Conservation (phyloP, 2,797 vertebrate genomes). For the Rhyacichthys aspro region DNA sequence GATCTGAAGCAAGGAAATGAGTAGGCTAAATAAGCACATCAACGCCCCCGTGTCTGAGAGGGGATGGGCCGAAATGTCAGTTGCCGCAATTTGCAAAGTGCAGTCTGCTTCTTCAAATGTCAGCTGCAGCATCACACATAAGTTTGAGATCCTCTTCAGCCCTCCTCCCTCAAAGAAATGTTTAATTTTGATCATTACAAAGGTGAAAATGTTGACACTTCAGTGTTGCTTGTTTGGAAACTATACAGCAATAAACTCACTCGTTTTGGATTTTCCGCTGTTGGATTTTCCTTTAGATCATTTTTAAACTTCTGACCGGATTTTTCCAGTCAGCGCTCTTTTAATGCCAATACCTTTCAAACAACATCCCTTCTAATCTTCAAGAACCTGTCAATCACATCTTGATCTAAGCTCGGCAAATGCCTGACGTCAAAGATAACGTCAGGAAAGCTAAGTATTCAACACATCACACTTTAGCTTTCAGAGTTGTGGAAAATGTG, state of each 20-base stretch:
- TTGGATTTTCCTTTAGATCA: background rate
- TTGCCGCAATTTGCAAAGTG: constrained; percentile 40
- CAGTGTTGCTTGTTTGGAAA: background rate
- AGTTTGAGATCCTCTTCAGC: constrained; percentile 21
- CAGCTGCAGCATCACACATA: constrained; percentile 48
- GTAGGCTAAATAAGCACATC: constrained; percentile 14
- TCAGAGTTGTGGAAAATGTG: constrained; percentile 55
- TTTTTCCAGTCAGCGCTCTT: constrained; percentile 14
- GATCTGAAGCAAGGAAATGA: background rate
- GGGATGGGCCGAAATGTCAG: constrained; percentile 51
- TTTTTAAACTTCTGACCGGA: constrained; percentile 14
- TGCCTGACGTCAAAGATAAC: constrained; percentile 1
- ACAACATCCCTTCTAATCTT: constrained; percentile 29
- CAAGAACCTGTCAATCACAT: constrained; percentile 23
- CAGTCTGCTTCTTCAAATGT: constrained; percentile 58
- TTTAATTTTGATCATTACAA: constrained; percentile 33
- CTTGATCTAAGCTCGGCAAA: constrained; percentile 14
- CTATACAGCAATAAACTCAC: background rate
- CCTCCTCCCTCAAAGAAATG: constrained; percentile 17
- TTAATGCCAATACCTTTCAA: constrained; percentile 23
- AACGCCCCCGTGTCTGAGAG: constrained; percentile 26
- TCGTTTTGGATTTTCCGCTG: constrained; percentile 1
- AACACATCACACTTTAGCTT: constrained; percentile 34
- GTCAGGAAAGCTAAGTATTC: constrained; percentile 31
- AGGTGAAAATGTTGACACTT: background rate